phyloP scores from a whole-genome alignment of 2,797 vertebrate species.

The Sphenopsis melanotis region DNA sequence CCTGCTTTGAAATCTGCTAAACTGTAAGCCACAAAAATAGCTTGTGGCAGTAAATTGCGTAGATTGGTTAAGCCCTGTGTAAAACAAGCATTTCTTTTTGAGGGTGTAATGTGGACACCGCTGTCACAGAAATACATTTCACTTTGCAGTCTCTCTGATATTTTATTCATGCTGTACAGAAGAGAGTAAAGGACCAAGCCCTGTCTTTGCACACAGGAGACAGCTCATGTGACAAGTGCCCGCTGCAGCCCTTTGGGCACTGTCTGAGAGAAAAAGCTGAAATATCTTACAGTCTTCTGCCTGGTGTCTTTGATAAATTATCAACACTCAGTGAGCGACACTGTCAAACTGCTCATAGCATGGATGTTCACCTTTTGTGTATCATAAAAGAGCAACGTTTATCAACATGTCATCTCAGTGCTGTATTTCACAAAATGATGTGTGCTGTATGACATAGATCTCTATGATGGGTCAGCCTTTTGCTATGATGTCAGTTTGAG shows the following conservation, averaged over 20 bases:
- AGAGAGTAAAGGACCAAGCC: neutral
- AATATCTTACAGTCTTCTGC: neutral
- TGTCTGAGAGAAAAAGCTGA: neutral
- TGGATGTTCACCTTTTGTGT: neutral
- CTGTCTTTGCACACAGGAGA: neutral
- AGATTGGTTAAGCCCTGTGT: constrained; percentile 2
- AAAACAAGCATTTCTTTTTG: constrained; percentile 28
- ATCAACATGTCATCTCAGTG: neutral
- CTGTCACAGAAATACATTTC: neutral
- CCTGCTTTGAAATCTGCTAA: constrained; percentile 45
- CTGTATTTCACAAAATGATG: neutral
- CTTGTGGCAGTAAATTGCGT: neutral
- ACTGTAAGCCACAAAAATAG: constrained; percentile 14
- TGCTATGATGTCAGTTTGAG: neutral
- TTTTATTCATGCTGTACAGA: constrained; percentile 39
- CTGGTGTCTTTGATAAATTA: neutral
- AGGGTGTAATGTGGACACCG: neutral
- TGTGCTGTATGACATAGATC: neutral
- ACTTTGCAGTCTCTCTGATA: neutral
- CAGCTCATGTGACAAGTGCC: neutral
- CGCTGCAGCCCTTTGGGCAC: neutral
- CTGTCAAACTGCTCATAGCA: neutral
- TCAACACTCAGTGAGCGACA: neutral
- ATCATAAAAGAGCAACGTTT: neutral
- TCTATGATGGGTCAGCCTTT: neutral